Evolutionary conservation across 2,888 invertebrate genomes (phyloP).

Genomic region (Sycophila texana): DNA sequence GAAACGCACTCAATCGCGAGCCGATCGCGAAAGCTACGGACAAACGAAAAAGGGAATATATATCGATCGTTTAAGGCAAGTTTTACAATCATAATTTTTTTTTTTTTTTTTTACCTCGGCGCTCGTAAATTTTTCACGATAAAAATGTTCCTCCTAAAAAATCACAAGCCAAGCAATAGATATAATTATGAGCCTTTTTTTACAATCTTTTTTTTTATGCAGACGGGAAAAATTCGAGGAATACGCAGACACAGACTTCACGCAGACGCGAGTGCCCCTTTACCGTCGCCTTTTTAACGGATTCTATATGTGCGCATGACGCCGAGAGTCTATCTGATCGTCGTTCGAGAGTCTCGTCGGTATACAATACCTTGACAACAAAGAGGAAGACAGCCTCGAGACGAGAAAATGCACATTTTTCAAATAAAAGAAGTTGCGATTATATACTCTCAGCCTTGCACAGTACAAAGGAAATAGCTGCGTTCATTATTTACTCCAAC

Average conservation of each 20-base stretch:
- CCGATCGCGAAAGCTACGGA: conserved; percentile 30
- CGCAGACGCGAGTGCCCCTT: conserved; percentile 2
- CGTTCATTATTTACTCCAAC: conserved; percentile 28
- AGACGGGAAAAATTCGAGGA: conserved; percentile 37
- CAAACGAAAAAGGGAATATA: conserved; percentile 27
- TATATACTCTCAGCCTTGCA: conserved; percentile 41
- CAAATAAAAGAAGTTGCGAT: conserved; percentile 34
- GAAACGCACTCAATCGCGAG: conserved; percentile 42
- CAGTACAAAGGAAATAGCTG: conserved; percentile 33
- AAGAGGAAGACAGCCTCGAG: conserved; percentile 53
- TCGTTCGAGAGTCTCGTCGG: conserved; percentile 37
- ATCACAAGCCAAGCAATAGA: conserved; percentile 52
- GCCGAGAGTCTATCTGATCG: conserved; percentile 50
- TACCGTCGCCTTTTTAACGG: conserved; percentile 1
- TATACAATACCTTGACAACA: conserved; percentile 36
- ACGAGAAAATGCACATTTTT: conserved; percentile 51
- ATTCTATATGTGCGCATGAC: conserved; percentile 36
- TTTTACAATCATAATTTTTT: conserved; percentile 23
- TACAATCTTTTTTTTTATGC: conserved; percentile 37
- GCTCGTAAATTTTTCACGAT: conserved; percentile 39
- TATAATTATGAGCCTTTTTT: conserved; percentile 33
- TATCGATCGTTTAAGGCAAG: conserved; percentile 39
- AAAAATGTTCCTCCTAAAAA: conserved; percentile 55
- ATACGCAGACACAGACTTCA: conserved; percentile 19
- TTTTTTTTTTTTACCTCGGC: conserved; percentile 40